A percentile compares a stretch with the other conserved stretches of the same genome.
Conservation (phyloP, 2,797 vertebrate species). For the Xiphorhynchus erythropygius region DNA sequence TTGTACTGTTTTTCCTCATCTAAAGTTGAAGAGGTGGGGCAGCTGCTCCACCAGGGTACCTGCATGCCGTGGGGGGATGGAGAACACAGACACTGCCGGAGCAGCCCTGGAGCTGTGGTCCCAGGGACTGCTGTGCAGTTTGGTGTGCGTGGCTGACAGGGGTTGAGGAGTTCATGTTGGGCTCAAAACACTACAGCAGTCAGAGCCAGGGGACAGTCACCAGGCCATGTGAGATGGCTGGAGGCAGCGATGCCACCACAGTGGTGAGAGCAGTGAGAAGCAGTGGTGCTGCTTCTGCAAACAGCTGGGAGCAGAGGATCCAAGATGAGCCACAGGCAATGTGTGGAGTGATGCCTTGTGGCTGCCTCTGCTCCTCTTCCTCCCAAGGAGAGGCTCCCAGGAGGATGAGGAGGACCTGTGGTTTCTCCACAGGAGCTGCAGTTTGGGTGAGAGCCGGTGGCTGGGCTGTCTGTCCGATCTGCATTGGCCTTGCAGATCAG, state of each 20-base stretch:
- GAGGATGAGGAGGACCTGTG: background rate
- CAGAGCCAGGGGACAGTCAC: background rate
- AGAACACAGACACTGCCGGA: fast-evolving
- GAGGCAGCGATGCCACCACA: background rate
- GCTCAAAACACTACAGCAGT: background rate
- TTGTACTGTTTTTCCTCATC: background rate
- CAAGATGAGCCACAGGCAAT: background rate
- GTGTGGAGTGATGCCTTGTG: background rate
- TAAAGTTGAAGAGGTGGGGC: background rate
- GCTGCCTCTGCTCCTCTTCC: background rate
- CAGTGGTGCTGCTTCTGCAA: background rate
- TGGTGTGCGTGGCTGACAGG: background rate
- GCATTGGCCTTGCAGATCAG: background rate
- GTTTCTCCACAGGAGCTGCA: background rate
- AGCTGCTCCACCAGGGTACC: background rate
- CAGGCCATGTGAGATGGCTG: background rate
- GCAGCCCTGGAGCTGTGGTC: background rate
- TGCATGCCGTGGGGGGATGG: fast-evolving
- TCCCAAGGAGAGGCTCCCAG: background rate
- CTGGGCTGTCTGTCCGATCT: background rate
- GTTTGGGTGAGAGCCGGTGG: fast-evolving
- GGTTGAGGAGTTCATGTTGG: background rate
- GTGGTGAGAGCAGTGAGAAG: fast-evolving
- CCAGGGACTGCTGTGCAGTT: background rate
- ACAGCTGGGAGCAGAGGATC: background rate